A percentile compares a stretch with the other conserved stretches of the same genome.
These are phyloP conservation scores for Craniophora ligustri DNA, from an alignment of 2,888 invertebrate genomes.

Conservation along the genomic window DNA sequence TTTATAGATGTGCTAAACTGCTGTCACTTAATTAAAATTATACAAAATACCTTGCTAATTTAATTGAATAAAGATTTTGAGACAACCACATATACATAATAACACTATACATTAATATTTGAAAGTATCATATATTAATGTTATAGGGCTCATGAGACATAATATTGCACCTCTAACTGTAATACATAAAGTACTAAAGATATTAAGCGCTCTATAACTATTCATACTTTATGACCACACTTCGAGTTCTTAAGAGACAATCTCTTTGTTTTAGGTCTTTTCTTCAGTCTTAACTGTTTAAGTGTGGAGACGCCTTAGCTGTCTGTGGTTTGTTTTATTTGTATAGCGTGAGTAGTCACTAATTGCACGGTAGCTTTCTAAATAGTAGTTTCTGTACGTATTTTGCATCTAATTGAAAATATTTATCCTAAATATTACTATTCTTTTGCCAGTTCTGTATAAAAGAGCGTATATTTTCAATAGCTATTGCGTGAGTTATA, in stretches of 20 bases:
- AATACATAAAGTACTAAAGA: too few species aligned
- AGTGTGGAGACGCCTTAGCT: slow-evolving; percentile 27
- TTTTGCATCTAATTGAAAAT: slow-evolving; percentile 12
- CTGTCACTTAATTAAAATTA: too few species aligned
- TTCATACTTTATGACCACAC: slow-evolving; percentile 32
- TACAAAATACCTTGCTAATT: too few species aligned
- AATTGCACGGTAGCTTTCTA: slow-evolving; percentile 32
- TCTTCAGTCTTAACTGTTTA: slow-evolving; percentile 38
- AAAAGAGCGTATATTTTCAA: too few species aligned
- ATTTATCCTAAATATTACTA: background rate
- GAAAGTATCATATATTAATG: too few species aligned
- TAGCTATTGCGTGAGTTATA: too few species aligned
- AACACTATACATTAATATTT: too few species aligned
- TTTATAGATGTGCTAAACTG: too few species aligned
- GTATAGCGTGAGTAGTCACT: slow-evolving; percentile 12
- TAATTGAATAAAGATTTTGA: too few species aligned
- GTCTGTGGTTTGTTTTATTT: slow-evolving; percentile 26
- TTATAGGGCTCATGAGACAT: too few species aligned
- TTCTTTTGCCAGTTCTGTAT: background rate
- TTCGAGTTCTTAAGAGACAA: slow-evolving; percentile 33
- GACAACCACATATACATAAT: too few species aligned
- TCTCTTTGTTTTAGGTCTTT: slow-evolving; percentile 46
- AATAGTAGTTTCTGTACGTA: slow-evolving; percentile 3
- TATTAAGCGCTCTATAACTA: slow-evolving; percentile 13
- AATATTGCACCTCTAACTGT: background rate